phyloP scores from a whole-genome alignment of 2,797 vertebrate genomes.

The Coendou prehensilis region DNA sequence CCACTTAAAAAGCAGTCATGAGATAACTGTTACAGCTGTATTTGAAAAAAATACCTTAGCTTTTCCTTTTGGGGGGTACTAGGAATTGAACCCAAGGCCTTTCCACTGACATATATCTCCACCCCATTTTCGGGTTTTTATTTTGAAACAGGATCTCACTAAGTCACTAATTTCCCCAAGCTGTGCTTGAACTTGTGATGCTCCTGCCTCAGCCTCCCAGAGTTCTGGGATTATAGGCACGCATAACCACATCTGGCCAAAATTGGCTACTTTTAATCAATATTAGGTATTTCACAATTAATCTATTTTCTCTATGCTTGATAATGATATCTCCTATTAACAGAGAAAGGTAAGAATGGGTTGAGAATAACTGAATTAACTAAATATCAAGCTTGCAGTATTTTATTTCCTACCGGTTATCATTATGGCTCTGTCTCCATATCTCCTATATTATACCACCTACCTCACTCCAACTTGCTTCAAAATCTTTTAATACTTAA shows the following conservation, averaged over 20 bases:
- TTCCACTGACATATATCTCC: not conserved
- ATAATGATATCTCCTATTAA: slow-evolving; percentile 31
- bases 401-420: not conserved
- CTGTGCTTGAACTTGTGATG: not conserved
- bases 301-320: slow-evolving; percentile 17
- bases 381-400: not conserved
- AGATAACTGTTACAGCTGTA: not conserved
- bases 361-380: not conserved
- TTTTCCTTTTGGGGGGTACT: not conserved
- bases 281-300: slow-evolving; percentile 1
- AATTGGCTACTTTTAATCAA: slow-evolving; percentile 16
- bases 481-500: slow-evolving; percentile 19
- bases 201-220: not conserved
- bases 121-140: not conserved
- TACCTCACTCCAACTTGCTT: slow-evolving; percentile 11
- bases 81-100: not conserved
- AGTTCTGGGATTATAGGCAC: not conserved
- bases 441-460: not conserved
- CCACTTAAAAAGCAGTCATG: slow-evolving; percentile 58
- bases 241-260: not conserved
- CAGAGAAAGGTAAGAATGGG: not conserved
- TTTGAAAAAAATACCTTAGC: not conserved
- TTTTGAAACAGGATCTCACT: not conserved
- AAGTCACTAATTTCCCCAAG: not conserved
- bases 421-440: not conserved